Percentiles rank a stretch among this genome's conserved stretches.
These are phyloP conservation scores for Idaea aversata DNA, from an alignment of 2,888 invertebrate species.

Conservation along the genomic window DNA sequence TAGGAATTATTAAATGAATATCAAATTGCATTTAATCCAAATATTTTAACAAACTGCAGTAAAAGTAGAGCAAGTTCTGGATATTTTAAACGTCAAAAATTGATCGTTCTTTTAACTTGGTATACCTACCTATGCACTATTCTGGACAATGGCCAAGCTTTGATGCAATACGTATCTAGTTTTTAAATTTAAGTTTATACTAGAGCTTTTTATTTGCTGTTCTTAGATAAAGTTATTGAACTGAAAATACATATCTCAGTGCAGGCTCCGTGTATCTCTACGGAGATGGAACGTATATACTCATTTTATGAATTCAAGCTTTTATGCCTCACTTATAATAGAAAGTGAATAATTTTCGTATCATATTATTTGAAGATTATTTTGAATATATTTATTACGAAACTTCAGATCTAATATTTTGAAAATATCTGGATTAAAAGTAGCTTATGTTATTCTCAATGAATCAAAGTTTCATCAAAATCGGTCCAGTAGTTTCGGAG, in stretches of 20 bases:
- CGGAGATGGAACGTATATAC: no score
- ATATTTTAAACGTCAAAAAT: slow-evolving; percentile 39
- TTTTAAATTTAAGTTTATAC: slow-evolving; percentile 38
- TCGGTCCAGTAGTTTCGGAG: no score
- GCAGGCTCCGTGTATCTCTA: no score
- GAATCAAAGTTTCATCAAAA: no score
- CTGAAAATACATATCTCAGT: neutral
- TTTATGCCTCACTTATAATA: no score
- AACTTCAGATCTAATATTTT: no score
- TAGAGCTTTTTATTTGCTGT: neutral
- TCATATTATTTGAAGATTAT: no score
- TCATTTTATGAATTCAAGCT: no score
- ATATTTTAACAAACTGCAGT: slow-evolving; percentile 7
- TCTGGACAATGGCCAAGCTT: slow-evolving; percentile 46
- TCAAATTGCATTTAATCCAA: neutral
- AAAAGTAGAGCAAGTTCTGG: slow-evolving; percentile 23
- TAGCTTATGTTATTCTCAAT: no score
- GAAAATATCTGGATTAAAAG: no score
- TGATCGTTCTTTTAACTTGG: slow-evolving; percentile 40
- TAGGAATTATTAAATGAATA: neutral
- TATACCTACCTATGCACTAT: slow-evolving; percentile 27
- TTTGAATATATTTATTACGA: no score
- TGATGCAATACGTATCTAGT: slow-evolving; percentile 37
- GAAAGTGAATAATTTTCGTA: no score
- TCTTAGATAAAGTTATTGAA: neutral